Evolutionary conservation across 2,113 vertebrate genomes (phyloP), one percentile per base, ranked within the genome.

Genomic region (Mus pahari): DNA sequence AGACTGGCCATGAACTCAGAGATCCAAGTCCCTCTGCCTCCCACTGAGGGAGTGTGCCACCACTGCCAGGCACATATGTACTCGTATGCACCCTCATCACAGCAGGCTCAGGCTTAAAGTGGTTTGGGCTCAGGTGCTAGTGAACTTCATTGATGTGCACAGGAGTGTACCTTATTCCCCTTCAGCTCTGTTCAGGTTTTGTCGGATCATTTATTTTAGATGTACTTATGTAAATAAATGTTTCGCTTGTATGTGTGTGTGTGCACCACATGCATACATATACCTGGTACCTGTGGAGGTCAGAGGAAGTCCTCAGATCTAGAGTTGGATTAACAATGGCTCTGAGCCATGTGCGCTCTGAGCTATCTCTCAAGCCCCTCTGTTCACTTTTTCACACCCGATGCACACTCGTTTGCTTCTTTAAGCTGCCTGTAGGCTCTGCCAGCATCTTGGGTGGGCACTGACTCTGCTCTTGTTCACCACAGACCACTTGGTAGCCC

Each of bases 401-500:
- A 24, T 82, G 71, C 39, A 16, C 14, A 26, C 42, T 26, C 48
- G 33, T 31, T 24, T 53, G 66, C 22, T 70, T 75, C 17, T 19
- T 68, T 16, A 74, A 48, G 20, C 74, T 64, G n/a, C 48, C 79
- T 92, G 90, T 89, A 75, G 62, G 48, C 45, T 26, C 4, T 1
- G 9, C 45, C 71, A 20, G 10, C 12, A 22, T 88, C 82, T 45
- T 19, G 7, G 48, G 13, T 71, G 73, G 90, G 60, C 79, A 71
- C 53, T 96, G 66, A 74, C 73, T 82, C 33, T 26, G 0, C 75
- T 87, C 10, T 33, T 0, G 53, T 77, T 94, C 55, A 16, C 12
- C 28, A 26, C 98, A 99, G 99, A 99, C 98, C 99, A 99, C 97
- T 97, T 99, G 89, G 99, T 99, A 98, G 99, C 99, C 92, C 99